Evolutionary conservation across 1,140 invertebrate genomes (phyloP), one percentile per base, ranked within the genome.

Genomic region (Pseudomyrmex cubaensis): DNA sequence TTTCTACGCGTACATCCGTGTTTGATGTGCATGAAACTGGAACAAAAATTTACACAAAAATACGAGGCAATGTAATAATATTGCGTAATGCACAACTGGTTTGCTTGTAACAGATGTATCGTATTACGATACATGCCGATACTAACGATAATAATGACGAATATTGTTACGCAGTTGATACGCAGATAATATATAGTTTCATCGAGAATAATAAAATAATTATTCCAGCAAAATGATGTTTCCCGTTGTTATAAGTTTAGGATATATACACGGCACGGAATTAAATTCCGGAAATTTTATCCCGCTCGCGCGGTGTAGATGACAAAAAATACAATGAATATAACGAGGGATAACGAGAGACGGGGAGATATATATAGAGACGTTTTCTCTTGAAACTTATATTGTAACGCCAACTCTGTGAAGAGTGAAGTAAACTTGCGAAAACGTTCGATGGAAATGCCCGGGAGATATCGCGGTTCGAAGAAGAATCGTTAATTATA

Each of bases 391-490:
- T 57, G 22, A 22, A 77, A 84, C 83, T 87, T 87, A 74, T 50
- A 74, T 69, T 83, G 2, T 20, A 35, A 17, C 61, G 64, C 74
- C 70, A 59, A 73, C 56, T 72, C 56, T 50, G 20, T 15, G 64
- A 52, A 17, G 61, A 85, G 72, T 67, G 62, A 74, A 25, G 56
- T 82, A 85, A 85, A 82, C 69, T 69, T 46, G 10, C 52, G 70
- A 87, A 87, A 87, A 87, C 82, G 85, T 84, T 67, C 85, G 75
- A 83, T 87, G 63, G 85, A 69, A 83, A 87, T 66, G 63, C 85
- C 80, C 86, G 25, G 35, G 72, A 84, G 80, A 83, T 87, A 78
- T 62, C 66, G 76, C 66, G 85, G 76, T 87, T 67, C 72, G 59
- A 87, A 73, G 76, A 70, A 70, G 54, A 64, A 22, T 61, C 50